Percentiles rank a stretch among this genome's conserved stretches.
These are phyloP conservation scores for Hypotaenidia philippensis DNA, from an alignment of 2,797 vertebrate species.

Conservation along the genomic window DNA sequence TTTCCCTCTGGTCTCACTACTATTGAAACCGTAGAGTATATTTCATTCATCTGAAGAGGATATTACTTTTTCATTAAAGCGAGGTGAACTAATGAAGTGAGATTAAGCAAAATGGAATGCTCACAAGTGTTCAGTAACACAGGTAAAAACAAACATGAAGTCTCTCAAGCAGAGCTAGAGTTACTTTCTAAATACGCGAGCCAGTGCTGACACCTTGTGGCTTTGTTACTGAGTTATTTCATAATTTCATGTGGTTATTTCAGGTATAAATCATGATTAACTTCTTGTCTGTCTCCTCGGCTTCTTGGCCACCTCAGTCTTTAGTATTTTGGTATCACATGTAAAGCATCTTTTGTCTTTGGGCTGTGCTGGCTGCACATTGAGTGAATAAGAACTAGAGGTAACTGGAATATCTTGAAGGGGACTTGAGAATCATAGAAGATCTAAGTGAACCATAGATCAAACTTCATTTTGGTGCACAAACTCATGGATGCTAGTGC, in stretches of 20 bases:
- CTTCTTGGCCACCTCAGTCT: neutral
- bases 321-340: neutral
- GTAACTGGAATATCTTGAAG: neutral
- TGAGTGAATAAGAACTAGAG: rapidly evolving
- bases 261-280: neutral
- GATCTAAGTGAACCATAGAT: too few relatives aligned
- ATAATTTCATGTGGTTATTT: neutral
- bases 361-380: neutral
- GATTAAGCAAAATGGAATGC: neutral
- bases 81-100: neutral
- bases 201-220: slow-evolving; percentile 62
- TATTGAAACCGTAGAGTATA: neutral
- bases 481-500: neutral
- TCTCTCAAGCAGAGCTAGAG: neutral
- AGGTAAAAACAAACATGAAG: neutral
- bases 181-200: neutral
- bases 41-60: neutral
- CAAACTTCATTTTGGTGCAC: neutral
- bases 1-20: neutral
- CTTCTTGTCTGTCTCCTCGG: neutral
- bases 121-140: neutral
- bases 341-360: neutral
- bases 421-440: neutral
- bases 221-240: neutral
- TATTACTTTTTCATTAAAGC: neutral